Evolutionary conservation across 2,113 vertebrate genomes (phyloP).

Genomic region (Aramus guarauna): DNA sequence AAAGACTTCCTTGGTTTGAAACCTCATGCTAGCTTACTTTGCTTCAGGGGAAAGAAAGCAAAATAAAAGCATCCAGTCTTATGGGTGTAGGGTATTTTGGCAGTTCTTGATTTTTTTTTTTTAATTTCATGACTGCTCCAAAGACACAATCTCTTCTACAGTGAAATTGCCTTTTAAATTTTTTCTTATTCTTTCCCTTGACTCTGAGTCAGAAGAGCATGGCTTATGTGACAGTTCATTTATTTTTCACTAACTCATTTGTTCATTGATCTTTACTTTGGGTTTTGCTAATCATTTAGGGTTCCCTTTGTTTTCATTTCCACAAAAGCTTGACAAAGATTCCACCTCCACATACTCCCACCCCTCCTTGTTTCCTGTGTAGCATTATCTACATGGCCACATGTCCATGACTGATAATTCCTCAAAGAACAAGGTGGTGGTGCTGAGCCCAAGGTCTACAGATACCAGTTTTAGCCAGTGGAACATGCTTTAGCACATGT

Average conservation of each 20-base stretch:
- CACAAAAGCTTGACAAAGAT: background rate
- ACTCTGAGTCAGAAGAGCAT: background rate
- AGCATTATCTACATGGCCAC: background rate
- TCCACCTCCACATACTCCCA: background rate
- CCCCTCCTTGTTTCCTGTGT: background rate
- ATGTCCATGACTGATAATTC: background rate
- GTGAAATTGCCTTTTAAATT: background rate
- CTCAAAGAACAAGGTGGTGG: background rate
- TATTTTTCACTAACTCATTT: background rate
- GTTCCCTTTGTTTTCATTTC: background rate
- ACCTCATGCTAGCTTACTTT: background rate
- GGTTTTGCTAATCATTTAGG: background rate
- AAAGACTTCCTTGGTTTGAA: background rate
- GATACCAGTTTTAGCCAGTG: background rate
- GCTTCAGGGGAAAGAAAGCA: background rate
- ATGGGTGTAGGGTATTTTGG: background rate
- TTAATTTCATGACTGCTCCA: background rate
- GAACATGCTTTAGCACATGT: background rate
- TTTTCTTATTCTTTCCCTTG: background rate
- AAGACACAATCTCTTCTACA: background rate
- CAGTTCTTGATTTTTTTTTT: background rate
- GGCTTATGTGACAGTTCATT: background rate
- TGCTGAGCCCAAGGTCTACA: background rate
- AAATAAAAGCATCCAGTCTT: background rate
- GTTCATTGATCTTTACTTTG: background rate